Evolutionary conservation across 2,797 vertebrate genomes (phyloP).

Genomic region (Peromyscus eremicus): DNA sequence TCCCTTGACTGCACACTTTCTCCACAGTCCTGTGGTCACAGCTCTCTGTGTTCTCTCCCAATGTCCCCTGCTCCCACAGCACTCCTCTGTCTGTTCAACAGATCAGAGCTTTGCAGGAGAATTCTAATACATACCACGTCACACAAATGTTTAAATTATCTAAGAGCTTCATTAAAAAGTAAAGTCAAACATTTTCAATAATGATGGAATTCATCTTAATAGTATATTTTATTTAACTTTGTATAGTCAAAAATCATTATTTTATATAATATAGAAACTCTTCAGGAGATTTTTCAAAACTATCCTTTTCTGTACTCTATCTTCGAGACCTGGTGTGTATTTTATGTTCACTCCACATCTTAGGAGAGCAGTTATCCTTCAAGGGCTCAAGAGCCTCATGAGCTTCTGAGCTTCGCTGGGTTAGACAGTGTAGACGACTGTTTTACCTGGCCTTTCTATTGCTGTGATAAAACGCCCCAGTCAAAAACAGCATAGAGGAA

Average conservation of each 20-base stretch:
- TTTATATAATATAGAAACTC: background rate
- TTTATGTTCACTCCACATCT: background rate
- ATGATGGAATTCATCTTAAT: slow-evolving; percentile 23
- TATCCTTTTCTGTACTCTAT: background rate
- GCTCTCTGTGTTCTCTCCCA: background rate
- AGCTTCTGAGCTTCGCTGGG: fast-evolving
- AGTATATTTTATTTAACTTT: slow-evolving; percentile 51
- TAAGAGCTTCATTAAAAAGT: background rate
- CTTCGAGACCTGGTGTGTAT: background rate
- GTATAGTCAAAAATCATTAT: background rate
- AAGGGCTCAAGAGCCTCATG: fast-evolving
- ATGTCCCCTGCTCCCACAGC: background rate
- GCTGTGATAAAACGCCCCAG: background rate
- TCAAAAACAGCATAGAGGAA: background rate
- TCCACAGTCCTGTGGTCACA: background rate
- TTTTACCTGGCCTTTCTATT: background rate
- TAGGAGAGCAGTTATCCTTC: background rate
- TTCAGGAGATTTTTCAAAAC: background rate
- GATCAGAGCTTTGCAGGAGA: background rate
- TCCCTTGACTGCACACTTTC: background rate
- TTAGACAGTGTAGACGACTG: background rate
- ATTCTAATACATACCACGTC: background rate
- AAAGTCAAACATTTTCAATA: slow-evolving; percentile 13
- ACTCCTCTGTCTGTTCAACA: too few species aligned
- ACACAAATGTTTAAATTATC: background rate